Evolutionary conservation across 2,888 invertebrate genomes (phyloP).

Genomic region (Plebejus anna): DNA sequence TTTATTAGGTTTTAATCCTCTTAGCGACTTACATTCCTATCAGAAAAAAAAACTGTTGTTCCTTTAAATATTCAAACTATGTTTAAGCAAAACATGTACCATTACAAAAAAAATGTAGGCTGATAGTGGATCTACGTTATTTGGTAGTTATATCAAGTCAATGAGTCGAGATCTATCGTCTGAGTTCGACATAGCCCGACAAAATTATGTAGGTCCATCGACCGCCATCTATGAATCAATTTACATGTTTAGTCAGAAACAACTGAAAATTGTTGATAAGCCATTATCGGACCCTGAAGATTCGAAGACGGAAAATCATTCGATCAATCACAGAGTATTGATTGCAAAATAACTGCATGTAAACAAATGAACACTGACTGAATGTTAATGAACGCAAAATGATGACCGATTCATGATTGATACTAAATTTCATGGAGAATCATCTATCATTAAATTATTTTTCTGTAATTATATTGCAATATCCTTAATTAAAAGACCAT

Average conservation of each 20-base stretch:
- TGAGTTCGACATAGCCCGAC: background rate
- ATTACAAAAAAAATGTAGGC: no score
- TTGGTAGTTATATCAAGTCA: no score
- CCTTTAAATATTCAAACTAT: no score
- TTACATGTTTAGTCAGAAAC: background rate
- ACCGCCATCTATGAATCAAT: background rate
- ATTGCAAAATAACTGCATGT: constrained; percentile 16
- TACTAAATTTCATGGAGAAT: background rate
- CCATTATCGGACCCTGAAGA: background rate
- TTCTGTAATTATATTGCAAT: constrained; percentile 10
- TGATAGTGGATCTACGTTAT: no score
- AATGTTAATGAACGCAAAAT: background rate
- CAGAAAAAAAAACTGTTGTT: background rate
- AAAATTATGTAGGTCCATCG: background rate
- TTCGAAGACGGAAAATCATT: background rate
- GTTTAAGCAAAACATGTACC: no score
- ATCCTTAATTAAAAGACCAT: constrained; percentile 21
- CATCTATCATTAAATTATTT: constrained; percentile 25
- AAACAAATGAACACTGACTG: constrained; percentile 9
- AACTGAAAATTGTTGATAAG: background rate
- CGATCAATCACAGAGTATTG: background rate
- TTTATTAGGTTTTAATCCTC: constrained; percentile 2
- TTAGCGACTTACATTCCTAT: background rate
- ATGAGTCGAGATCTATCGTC: background rate
- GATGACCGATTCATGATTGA: constrained; percentile 15